Conservation (phyloP, 2,113 vertebrate species). For the Clarias magur region DNA sequence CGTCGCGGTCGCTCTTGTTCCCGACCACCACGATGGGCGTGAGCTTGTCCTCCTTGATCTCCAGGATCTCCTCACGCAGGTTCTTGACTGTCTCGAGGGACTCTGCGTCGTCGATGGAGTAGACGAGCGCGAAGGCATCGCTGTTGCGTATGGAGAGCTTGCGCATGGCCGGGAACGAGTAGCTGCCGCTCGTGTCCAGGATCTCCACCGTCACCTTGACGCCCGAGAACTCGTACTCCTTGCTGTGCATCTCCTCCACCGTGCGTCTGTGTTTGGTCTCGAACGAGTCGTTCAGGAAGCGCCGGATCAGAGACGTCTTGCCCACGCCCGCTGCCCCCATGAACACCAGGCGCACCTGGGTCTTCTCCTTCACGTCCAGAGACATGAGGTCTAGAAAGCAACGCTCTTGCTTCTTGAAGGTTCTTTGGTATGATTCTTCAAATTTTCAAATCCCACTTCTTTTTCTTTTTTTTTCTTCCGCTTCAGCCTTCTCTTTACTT, state of each 20-base stretch:
- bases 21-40: slow-evolving; percentile 86
- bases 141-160: slow-evolving; percentile 89
- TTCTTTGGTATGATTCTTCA: background rate
- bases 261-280: slow-evolving; percentile 86
- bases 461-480: background rate
- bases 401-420: background rate
- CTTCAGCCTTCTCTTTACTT: background rate
- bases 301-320: slow-evolving; percentile 84
- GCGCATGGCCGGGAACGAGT: slow-evolving; percentile 91
- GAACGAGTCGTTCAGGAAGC: slow-evolving; percentile 86
- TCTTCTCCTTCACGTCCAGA: slow-evolving; percentile 83
- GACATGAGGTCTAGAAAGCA: slow-evolving; percentile 71
- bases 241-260: slow-evolving; percentile 90
- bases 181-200: slow-evolving; percentile 90
- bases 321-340: slow-evolving; percentile 86
- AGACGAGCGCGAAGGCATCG: slow-evolving; percentile 86
- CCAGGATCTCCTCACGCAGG: slow-evolving; percentile 87
- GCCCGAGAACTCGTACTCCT: slow-evolving; percentile 82
- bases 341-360: slow-evolving; percentile 83
- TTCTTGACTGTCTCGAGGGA: slow-evolving; percentile 83
- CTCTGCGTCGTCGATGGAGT: slow-evolving; percentile 81
- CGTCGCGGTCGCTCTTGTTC: slow-evolving; percentile 80
- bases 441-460: background rate
- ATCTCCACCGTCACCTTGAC: slow-evolving; percentile 83
- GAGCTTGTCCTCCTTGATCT: slow-evolving; percentile 86